Percentiles rank a stretch among this genome's conserved stretches.
These are phyloP conservation scores for Mycetomoellerius zeteki DNA, from an alignment of 1,140 invertebrate genomes.

Conservation along the genomic window DNA sequence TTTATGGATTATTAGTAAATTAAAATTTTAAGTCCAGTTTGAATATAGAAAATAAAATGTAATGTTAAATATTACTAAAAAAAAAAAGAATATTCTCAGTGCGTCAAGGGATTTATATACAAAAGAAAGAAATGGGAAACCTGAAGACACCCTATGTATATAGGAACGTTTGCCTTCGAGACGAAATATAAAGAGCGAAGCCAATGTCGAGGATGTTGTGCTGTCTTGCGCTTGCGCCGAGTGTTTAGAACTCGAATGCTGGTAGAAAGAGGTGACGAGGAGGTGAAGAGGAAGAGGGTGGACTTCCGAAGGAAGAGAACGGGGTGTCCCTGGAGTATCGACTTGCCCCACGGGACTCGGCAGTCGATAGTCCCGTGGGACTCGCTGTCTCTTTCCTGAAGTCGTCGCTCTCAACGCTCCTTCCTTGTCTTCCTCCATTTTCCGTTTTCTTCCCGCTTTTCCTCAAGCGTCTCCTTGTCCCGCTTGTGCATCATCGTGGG, in stretches of 20 bases:
- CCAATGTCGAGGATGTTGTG: constrained; percentile 55
- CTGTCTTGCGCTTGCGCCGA: constrained; percentile 81
- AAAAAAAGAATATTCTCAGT: background rate
- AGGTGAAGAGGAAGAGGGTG: constrained; percentile 74
- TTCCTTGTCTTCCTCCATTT: constrained; percentile 45
- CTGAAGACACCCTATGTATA: constrained; percentile 10
- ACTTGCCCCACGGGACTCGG: constrained; percentile 86
- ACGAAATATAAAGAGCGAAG: constrained; percentile 71
- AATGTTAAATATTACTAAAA: constrained; percentile 1
- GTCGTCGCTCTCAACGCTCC: constrained; percentile 35
- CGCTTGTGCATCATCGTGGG: constrained; percentile 49
- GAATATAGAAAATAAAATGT: background rate
- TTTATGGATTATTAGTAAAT: background rate
- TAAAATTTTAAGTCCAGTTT: background rate
- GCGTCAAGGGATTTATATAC: background rate
- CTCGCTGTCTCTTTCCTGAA: constrained; percentile 79
- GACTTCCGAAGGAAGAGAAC: constrained; percentile 71
- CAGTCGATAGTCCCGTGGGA: constrained; percentile 87
- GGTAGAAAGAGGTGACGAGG: constrained; percentile 81
- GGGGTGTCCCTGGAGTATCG: constrained; percentile 86
- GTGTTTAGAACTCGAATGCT: constrained; percentile 83
- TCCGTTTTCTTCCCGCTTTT: constrained; percentile 61
- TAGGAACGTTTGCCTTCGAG: constrained; percentile 48
- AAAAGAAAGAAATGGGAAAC: background rate
- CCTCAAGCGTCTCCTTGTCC: constrained; percentile 50